These are phyloP conservation scores for Atherinosoma microstoma DNA, from an alignment of 2,797 vertebrate species.

Conservation along the genomic window DNA sequence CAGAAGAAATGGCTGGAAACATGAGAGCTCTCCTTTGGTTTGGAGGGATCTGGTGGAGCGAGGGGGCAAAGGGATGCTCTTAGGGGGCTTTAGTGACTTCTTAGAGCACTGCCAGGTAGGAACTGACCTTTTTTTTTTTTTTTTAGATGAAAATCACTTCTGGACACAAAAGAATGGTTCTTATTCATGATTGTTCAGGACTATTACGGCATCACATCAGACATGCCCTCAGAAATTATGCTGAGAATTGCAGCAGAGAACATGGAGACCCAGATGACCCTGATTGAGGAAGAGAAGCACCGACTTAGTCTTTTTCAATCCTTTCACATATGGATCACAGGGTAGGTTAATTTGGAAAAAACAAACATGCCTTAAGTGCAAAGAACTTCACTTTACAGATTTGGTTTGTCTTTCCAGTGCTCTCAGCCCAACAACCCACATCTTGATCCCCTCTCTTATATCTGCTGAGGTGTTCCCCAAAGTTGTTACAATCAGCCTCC, in stretches of 20 bases:
- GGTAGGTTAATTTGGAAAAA: conserved; percentile 74
- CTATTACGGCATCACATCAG: conserved; percentile 87
- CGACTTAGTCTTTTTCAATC: conserved; percentile 70
- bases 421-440: conserved; percentile 77
- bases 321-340: conserved; percentile 90
- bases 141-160: background rate
- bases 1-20: conserved; percentile 86
- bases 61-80: conserved; percentile 88
- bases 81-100: conserved; percentile 92
- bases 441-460: conserved; percentile 87
- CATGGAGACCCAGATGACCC: conserved; percentile 66
- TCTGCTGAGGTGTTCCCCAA: conserved; percentile 85
- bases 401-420: conserved; percentile 77
- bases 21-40: conserved; percentile 87
- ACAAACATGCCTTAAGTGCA: no score
- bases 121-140: background rate
- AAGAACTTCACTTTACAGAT: background rate
- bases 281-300: conserved; percentile 75
- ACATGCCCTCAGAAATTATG: conserved; percentile 84
- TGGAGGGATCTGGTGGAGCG: conserved; percentile 94
- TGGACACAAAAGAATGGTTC: background rate
- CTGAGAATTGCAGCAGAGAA: conserved; percentile 88
- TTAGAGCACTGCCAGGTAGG: conserved; percentile 90
- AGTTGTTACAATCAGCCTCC: conserved; percentile 82
- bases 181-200: conserved; percentile 69